Percentiles rank a stretch among this genome's conserved stretches.
Evolutionary conservation across 2,113 vertebrate species (phyloP).

Genomic region (Galeopterus variegatus): DNA sequence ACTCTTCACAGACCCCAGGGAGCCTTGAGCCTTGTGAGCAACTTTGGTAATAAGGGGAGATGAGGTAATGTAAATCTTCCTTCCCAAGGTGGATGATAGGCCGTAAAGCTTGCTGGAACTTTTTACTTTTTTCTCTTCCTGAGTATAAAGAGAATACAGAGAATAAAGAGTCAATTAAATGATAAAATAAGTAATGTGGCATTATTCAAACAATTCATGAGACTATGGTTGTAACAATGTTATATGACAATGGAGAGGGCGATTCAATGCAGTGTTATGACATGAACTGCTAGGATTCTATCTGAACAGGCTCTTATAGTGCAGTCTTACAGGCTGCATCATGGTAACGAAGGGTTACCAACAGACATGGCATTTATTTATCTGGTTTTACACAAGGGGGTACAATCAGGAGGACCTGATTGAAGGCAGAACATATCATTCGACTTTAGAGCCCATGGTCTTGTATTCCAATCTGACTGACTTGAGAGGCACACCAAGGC

Average conservation of each 20-base stretch:
- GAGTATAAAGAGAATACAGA: neutral
- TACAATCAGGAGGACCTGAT: too few relatives aligned
- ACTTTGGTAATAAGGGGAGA: neutral
- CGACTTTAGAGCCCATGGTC: neutral
- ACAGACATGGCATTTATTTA: neutral
- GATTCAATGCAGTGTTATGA: neutral
- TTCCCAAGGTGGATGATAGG: neutral
- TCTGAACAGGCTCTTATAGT: neutral
- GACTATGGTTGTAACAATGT: neutral
- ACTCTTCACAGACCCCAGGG: too few relatives aligned
- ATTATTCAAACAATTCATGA: constrained; percentile 22
- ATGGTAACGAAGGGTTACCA: neutral
- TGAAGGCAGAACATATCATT: neutral
- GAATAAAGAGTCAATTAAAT: constrained; percentile 60
- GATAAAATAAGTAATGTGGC: constrained; percentile 6
- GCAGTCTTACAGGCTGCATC: neutral
- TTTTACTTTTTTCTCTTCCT: neutral
- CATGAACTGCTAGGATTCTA: neutral
- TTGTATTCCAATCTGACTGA: neutral
- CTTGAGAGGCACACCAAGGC: neutral
- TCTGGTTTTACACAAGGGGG: neutral
- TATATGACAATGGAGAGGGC: neutral
- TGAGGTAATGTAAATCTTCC: neutral
- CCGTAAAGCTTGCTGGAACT: neutral
- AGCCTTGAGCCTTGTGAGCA: neutral